Percentiles rank a stretch among this genome's conserved stretches.
These are phyloP conservation scores for Cinclus cinclus DNA, from an alignment of 2,113 vertebrate genomes.

Conservation along the genomic window DNA sequence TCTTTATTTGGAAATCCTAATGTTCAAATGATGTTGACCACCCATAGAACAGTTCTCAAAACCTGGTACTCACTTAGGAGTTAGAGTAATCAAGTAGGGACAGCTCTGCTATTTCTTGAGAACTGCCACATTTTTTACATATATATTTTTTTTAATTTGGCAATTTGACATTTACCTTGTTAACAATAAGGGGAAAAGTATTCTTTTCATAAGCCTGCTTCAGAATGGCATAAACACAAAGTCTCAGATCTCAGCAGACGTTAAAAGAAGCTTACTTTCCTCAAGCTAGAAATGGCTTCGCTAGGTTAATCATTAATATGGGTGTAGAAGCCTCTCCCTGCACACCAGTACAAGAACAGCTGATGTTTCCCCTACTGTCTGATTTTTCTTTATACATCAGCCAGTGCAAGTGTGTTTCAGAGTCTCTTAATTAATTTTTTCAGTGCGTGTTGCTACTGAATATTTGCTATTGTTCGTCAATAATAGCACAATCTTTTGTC, in stretches of 20 bases:
- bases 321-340: background rate
- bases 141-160: background rate
- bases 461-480: background rate
- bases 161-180: background rate
- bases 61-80: background rate
- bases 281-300: background rate
- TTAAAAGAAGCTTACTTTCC: background rate
- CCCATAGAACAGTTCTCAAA: background rate
- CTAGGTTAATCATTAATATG: background rate
- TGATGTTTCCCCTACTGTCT: background rate
- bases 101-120: background rate
- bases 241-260: background rate
- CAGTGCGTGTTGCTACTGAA: background rate
- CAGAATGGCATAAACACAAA: background rate
- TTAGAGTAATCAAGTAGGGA: background rate
- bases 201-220: background rate
- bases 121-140: background rate
- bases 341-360: background rate
- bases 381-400: background rate
- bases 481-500: background rate
- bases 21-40: background rate
- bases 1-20: background rate
- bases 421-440: background rate
- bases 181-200: background rate
- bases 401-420: background rate